Conservation (phyloP, 2,888 invertebrate genomes). For the Cryptosula pallasiana region DNA sequence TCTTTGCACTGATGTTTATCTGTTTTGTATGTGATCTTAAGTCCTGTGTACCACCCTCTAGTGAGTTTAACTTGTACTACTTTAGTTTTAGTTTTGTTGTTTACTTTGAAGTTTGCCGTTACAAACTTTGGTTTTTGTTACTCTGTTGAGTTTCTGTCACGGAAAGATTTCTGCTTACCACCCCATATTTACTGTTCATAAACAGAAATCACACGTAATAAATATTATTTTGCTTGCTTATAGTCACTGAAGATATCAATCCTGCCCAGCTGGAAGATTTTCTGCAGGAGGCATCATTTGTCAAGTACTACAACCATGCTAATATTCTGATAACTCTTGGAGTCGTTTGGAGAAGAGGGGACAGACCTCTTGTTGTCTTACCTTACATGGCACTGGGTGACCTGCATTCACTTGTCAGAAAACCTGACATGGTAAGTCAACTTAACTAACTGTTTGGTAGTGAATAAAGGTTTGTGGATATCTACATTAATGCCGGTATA, state of each 20-base stretch:
- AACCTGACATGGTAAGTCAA: neutral
- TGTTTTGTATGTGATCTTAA: too few species aligned
- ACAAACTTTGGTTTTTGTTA: too few species aligned
- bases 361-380: neutral
- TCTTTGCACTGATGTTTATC: too few species aligned
- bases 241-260: neutral
- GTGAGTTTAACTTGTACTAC: too few species aligned
- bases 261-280: neutral
- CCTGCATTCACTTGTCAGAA: neutral
- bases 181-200: too few species aligned
- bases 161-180: too few species aligned
- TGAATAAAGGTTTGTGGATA: too few species aligned
- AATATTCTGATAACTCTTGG: slow-evolving; percentile 17
- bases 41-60: too few species aligned
- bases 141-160: too few species aligned
- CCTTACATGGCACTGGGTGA: slow-evolving; percentile 18
- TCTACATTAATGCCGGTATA: too few species aligned
- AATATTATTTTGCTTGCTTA: neutral
- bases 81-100: too few species aligned
- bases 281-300: slow-evolving; percentile 4
- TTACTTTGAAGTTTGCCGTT: neutral
- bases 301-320: neutral
- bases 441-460: neutral
- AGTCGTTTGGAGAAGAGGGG: slow-evolving; percentile 5
- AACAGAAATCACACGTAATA: too few species aligned